Evolutionary conservation across 2,888 invertebrate genomes (phyloP), one percentile per base, ranked within the genome.

Genomic region (Trileptium ribeirensis): DNA sequence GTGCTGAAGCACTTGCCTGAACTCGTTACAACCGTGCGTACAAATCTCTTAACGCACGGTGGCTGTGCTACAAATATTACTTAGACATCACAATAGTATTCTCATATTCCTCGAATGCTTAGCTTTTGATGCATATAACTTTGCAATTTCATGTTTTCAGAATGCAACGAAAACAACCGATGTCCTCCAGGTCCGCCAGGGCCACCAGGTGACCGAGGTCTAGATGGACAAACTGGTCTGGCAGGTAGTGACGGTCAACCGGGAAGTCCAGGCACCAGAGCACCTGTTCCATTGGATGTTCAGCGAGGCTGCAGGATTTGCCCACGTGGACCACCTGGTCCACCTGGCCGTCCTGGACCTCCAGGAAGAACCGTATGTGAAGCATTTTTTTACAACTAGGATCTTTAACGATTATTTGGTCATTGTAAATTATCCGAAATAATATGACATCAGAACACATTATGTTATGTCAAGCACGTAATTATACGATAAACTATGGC

Each of bases 171-270:
- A 70, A 37, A 78, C 8, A 78, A 64, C 34, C 29, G 29, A 67
- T 78, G 79, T 40, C 79, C 64, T 15, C 64, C 79, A 24, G 79
- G 79, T 70, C 31, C 79, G 2, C 67, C 29, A n/a, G 79, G 79
- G 15, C 51, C 79, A 2, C 79, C 79, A n/a, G 79, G 79, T 67
- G 79, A 78, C n/a, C n/a, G 3, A 2, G 79, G 79, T 8, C 3
- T 3, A 33, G 79, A 78, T 29, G 84, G 81, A 64, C 85, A 85
- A 24, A 88, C 88, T 0, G 86, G 85, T 0, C 86, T 85, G 31
- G 87, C 87, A 1, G 87, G 85, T 38, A 85, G 75, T 51, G 87
- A 87, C 1, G 87, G 87, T 34, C 85, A 83, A 40, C 88, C 87
- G 0, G 86, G 79, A 1, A 33, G 8, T 2, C 79, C 67, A 29